Percentiles rank a stretch among this genome's conserved stretches.
Conservation (phyloP, 2,888 invertebrate genomes). For the Phoronis australis region DNA sequence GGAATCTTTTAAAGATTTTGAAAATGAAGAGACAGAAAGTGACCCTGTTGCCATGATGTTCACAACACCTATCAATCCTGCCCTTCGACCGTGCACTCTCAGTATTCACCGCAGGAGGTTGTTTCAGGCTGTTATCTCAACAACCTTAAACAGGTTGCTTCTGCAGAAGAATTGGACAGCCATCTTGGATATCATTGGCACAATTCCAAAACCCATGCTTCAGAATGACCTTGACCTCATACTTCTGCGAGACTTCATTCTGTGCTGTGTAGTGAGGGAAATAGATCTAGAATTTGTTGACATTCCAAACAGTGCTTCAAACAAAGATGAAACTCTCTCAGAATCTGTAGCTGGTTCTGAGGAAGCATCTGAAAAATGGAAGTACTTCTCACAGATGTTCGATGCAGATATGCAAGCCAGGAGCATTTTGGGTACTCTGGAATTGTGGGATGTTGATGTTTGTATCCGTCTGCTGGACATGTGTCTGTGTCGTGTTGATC, state of each 20-base stretch:
- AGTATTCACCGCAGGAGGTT: conserved; percentile 30
- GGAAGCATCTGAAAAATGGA: conserved; percentile 1
- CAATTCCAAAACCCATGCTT: conserved; percentile 28
- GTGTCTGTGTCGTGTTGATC: conserved; percentile 20
- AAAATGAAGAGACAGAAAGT: too few relatives aligned
- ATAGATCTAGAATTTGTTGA: neutral
- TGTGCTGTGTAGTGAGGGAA: conserved; percentile 19
- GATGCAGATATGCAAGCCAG: conserved; percentile 24
- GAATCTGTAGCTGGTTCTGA: neutral
- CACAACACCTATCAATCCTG: conserved; percentile 31
- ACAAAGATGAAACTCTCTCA: neutral
- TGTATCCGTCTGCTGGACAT: conserved; percentile 34
- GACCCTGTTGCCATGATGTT: conserved; percentile 40
- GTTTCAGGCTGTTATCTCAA: conserved; percentile 26
- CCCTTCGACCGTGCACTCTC: conserved; percentile 36
- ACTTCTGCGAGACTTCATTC: conserved; percentile 32
- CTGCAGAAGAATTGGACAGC: conserved; percentile 30
- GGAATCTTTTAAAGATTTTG: too few relatives aligned
- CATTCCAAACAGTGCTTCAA: neutral
- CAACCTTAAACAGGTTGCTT: conserved; percentile 26
- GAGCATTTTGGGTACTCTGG: conserved; percentile 26
- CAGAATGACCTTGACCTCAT: conserved; percentile 21
- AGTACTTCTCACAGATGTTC: conserved; percentile 22
- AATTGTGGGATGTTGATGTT: conserved; percentile 28
- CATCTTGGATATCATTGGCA: conserved; percentile 26